These are phyloP conservation scores for Telenomus remus DNA, from an alignment of 1,140 invertebrate genomes.

Conservation along the genomic window DNA sequence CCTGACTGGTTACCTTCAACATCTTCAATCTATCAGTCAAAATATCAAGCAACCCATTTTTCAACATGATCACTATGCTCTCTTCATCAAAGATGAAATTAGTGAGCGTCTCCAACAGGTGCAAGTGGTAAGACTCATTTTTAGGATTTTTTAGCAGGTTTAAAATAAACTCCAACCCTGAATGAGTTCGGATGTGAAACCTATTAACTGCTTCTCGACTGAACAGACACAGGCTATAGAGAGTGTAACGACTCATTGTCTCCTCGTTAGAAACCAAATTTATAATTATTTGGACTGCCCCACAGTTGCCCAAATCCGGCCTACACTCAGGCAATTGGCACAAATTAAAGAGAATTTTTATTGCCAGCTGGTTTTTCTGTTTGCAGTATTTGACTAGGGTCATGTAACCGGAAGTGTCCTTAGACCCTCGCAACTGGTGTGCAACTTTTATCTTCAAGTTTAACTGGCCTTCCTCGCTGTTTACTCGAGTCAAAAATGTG, in stretches of 20 bases:
- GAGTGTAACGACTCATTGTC: conserved; percentile 48
- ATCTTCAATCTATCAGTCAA: conserved; percentile 60
- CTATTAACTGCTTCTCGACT: conserved; percentile 70
- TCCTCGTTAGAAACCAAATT: conserved; percentile 44
- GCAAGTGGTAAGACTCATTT: conserved; percentile 60
- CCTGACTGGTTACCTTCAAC: conserved; percentile 46
- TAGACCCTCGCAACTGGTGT: conserved; percentile 61
- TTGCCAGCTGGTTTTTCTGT: conserved; percentile 61
- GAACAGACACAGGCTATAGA: conserved; percentile 64
- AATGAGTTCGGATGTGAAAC: conserved; percentile 50
- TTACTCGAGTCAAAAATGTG: conserved; percentile 57
- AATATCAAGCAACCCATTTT: conserved; percentile 66
- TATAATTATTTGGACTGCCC: conserved; percentile 61
- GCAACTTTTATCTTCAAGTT: conserved; percentile 16
- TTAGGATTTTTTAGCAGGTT: conserved; percentile 59
- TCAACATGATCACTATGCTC: conserved; percentile 65
- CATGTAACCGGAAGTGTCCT: conserved; percentile 60
- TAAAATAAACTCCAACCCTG: conserved; percentile 66
- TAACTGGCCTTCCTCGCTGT: conserved; percentile 12
- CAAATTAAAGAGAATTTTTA: conserved; percentile 65
- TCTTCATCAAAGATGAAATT: conserved; percentile 64
- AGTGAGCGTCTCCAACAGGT: conserved; percentile 62
- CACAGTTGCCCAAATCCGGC: conserved; percentile 61
- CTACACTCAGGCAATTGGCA: conserved; percentile 65
- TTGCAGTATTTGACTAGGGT: conserved; percentile 60